Conservation (phyloP, 2,888 invertebrate species). For the Megalurothrips usitatus region DNA sequence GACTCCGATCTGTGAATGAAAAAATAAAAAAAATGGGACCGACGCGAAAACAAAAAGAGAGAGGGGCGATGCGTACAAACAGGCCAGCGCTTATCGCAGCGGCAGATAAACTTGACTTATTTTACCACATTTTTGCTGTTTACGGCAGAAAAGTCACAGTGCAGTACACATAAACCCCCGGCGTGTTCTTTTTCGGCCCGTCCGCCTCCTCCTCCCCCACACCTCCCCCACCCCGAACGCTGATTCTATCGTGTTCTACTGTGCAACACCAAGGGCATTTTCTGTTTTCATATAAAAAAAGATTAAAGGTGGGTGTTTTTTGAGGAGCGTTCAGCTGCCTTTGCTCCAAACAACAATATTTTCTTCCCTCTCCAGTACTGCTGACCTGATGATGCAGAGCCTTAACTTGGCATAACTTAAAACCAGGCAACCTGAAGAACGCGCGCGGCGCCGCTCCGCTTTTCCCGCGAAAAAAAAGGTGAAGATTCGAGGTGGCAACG, state of each 20-base stretch:
- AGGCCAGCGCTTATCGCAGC: background rate
- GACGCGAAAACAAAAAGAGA: background rate
- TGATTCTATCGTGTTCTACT: background rate
- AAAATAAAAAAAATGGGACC: background rate
- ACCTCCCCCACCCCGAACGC: background rate
- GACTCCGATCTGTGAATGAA: background rate
- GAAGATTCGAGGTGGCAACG: too few species aligned
- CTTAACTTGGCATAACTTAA: too few species aligned
- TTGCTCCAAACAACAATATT: too few species aligned
- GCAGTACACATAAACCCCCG: background rate
- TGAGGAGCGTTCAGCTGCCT: too few species aligned
- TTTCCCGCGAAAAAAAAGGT: too few species aligned
- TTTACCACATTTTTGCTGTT: constrained; percentile 20
- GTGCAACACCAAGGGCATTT: background rate
- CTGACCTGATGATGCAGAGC: too few species aligned
- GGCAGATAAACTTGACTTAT: constrained; percentile 25
- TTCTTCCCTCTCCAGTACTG: too few species aligned
- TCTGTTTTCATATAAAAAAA: background rate
- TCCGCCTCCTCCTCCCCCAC: background rate
- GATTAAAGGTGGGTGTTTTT: too few species aligned
- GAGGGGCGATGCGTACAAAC: background rate
- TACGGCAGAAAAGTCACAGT: constrained; percentile 13
- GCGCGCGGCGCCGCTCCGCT: background rate
- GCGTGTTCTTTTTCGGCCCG: too few species aligned
- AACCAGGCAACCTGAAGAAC: too few species aligned